Base-by-base conservation (phyloP, 2,888 invertebrate species). In the Rhingia rostrata region DNA sequence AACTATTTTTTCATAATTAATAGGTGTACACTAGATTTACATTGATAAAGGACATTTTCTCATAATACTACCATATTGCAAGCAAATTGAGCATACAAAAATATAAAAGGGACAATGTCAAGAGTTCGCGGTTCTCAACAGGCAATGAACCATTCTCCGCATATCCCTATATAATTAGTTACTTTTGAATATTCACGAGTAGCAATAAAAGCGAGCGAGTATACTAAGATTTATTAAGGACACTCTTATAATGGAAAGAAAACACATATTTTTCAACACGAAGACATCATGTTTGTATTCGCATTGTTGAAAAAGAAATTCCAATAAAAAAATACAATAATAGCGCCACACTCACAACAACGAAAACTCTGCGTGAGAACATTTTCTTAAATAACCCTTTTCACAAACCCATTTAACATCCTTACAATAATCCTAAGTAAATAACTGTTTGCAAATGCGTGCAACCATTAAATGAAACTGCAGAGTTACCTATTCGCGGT, bases 81-180 rank as follows among this genome's bases (percentile, higher is more conserved):
- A 41, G 45, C 10, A 45, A 45, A 45, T 4, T 9, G 10, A 4
- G 12, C 6, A 45, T 12, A 56, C 56, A 14, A 37, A 5, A 33
- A 6, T 12, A 12, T 7, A 35, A 33, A 37, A 22, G 22, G 37
- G 32, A 56, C 39, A 37, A 41, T 22, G 22, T 37, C 39, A 39
- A 37, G 39, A 58, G 39, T 14, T 14, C 58, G 58, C 14, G 39
- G 22, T 58, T 58, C 58, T 37, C 58, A 58, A 39, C 58, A 39
- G 58, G 58, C 14, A 58, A 39, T 39, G 58, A 33, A 54, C 4
- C 33, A 33, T 54, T 12, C 45, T 12, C 10, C 12, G 10, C 6
- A 45, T 12, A 2, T 22, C 22, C 22, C 12, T 12, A 3, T 45
- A 12, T 45, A 45, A 45, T 45, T 45, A 45, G 45, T 45, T 10